Conservation (phyloP, 2,888 invertebrate genomes). For the Dasysyrphus tricinctus region DNA sequence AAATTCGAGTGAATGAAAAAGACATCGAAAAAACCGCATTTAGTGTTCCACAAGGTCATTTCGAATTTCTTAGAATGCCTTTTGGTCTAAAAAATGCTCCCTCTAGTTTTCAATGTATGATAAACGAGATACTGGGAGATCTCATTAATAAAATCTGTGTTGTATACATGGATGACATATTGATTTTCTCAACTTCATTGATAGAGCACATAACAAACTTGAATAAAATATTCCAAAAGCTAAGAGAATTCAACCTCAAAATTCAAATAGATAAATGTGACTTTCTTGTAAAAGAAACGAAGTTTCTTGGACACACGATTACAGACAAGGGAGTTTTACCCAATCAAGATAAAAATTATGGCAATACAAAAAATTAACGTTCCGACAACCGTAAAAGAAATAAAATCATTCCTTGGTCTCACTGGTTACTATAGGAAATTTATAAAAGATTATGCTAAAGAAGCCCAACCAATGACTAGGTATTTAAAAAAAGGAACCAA, state of each 20-base stretch:
- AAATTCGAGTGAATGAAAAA: too few relatives aligned
- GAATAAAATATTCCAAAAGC: not conserved
- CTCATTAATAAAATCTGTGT: not conserved
- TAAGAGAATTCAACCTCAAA: not conserved
- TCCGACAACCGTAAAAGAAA: not conserved
- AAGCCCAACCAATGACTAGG: too few relatives aligned
- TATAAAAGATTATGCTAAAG: not conserved
- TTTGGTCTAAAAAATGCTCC: too few relatives aligned
- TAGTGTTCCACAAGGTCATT: too few relatives aligned
- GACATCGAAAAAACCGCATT: too few relatives aligned
- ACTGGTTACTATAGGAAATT: not conserved
- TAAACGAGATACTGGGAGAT: too few relatives aligned
- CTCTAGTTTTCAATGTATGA: too few relatives aligned
- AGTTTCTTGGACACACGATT: not conserved
- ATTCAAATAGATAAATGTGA: not conserved
- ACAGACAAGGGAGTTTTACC: not conserved
- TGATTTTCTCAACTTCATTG: not conserved
- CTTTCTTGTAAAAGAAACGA: not conserved
- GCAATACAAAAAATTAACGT: not conserved
- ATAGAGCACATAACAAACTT: not conserved
- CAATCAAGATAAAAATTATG: not conserved
- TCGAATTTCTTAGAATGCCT: too few relatives aligned
- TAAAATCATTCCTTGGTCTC: not conserved
- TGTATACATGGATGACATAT: not conserved
- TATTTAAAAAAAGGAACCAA: not conserved